Base-by-base conservation (phyloP, 2,888 invertebrate species). In the Tetragonisca angustula region DNA sequence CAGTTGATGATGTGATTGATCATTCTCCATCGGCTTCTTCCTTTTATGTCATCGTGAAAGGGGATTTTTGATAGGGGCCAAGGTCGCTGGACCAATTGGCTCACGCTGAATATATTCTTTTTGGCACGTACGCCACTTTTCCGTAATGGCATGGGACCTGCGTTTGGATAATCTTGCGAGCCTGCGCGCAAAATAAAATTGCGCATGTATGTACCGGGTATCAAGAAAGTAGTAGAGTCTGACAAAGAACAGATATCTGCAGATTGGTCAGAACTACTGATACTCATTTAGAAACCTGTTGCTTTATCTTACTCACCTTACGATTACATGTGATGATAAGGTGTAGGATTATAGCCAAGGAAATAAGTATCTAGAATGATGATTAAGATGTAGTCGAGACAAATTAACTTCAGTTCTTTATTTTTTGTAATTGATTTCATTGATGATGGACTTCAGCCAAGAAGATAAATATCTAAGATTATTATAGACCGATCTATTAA, bases 51-150 rank as follows among this genome's bases (percentile, higher is more conserved):
- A 65, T 81, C 67, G 61, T 77, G 83, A 81, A 84, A 85, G 80
- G 81, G 19, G 69, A 85, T 78, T 78, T 84, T 43, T 61, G 76
- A 79, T 85, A 79, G 59, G 76, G 3, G 27, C 76, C 84, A 86
- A 86, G 85, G 85, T 76, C 76, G 70, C 15, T 27, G 59, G 52
- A 83, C 4, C 13, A 21, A 43, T 2, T 17, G 24, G 15, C 24
- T 19, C 59, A 52, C 75, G 49, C 68, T 52, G 49, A 27, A 50
- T 74, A 52, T 80, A 71, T 49, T 32, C 75, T 32, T 84, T 81
- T 84, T 27, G 81, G 69, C 84, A 85, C 80, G 84, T 84, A 84
- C 36, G 77, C 80, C 76, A 75, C 81, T 81, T 81, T 81, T 72
- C 27, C 67, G 56, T 61, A 62, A 27, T 43, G 70, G 36, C 27